Conservation (phyloP, 2,113 vertebrate species). For the Sus scrofa region DNA sequence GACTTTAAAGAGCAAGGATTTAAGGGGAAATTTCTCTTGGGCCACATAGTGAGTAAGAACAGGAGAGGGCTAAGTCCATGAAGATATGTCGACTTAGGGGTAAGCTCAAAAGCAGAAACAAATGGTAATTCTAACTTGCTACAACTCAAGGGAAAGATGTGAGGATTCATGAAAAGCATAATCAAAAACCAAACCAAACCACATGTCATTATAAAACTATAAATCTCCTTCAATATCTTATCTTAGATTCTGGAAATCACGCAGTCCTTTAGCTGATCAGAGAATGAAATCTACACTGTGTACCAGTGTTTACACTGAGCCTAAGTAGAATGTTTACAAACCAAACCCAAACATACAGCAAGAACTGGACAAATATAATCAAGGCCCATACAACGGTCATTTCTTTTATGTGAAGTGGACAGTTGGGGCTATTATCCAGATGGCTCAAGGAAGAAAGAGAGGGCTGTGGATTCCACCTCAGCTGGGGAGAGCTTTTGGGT, state of each 20-base stretch:
- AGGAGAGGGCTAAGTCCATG: background rate
- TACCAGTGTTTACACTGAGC: background rate
- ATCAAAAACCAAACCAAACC: background rate
- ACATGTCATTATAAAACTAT: background rate
- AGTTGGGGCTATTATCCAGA: slow-evolving; percentile 17
- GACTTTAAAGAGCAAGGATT: background rate
- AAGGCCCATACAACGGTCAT: background rate
- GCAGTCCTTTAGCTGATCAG: background rate
- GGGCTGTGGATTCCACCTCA: background rate
- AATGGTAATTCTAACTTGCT: background rate
- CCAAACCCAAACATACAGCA: background rate
- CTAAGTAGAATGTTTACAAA: background rate
- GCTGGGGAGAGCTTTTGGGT: background rate
- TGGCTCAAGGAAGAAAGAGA: background rate
- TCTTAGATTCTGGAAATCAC: background rate
- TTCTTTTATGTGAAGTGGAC: background rate
- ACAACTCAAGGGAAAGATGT: background rate
- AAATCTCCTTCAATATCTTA: background rate
- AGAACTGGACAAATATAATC: background rate
- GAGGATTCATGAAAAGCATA: background rate
- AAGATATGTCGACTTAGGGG: background rate
- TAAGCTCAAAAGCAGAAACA: background rate
- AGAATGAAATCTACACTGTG: background rate
- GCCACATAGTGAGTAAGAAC: background rate
- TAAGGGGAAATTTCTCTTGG: background rate